Conservation (phyloP, 2,113 vertebrate genomes). For the Leptosomus discolor region DNA sequence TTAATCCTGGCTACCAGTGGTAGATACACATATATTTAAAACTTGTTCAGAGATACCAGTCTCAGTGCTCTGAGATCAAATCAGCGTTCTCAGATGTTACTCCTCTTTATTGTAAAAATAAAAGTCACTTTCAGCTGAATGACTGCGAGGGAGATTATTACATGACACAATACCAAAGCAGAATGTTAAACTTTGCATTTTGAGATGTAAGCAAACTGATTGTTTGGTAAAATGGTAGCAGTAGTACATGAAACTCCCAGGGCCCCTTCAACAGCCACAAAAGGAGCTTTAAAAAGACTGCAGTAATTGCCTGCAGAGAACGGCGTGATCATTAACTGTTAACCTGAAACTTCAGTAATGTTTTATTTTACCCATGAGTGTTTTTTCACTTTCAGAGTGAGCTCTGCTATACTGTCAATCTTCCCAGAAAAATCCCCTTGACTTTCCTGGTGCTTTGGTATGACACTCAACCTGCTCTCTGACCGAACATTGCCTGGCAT, state of each 20-base stretch:
- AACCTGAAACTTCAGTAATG: slow-evolving; percentile 51
- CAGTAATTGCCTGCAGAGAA: slow-evolving; percentile 31
- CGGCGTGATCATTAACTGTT: slow-evolving; percentile 55
- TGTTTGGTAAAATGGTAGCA: neutral
- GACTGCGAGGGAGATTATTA: neutral
- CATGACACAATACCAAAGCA: neutral
- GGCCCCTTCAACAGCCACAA: neutral
- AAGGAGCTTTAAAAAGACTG: slow-evolving; percentile 28
- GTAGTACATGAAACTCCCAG: neutral
- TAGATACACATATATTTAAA: neutral
- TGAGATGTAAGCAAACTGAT: neutral
- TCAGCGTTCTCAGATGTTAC: rapidly evolving
- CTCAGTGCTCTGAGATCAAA: neutral
- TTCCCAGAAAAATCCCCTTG: neutral
- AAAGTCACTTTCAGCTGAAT: neutral
- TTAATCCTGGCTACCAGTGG: neutral
- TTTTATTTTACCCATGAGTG: slow-evolving; percentile 50
- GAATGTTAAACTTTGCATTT: slow-evolving; percentile 11
- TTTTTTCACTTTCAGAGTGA: neutral
- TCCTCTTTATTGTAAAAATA: neutral
- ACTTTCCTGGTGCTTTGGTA: neutral
- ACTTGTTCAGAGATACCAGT: neutral
- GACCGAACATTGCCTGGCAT: neutral
- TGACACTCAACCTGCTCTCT: neutral
- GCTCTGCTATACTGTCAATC: neutral